phyloP scores from a whole-genome alignment of 2,888 invertebrate genomes.

The Temnothorax unifasciatus region DNA sequence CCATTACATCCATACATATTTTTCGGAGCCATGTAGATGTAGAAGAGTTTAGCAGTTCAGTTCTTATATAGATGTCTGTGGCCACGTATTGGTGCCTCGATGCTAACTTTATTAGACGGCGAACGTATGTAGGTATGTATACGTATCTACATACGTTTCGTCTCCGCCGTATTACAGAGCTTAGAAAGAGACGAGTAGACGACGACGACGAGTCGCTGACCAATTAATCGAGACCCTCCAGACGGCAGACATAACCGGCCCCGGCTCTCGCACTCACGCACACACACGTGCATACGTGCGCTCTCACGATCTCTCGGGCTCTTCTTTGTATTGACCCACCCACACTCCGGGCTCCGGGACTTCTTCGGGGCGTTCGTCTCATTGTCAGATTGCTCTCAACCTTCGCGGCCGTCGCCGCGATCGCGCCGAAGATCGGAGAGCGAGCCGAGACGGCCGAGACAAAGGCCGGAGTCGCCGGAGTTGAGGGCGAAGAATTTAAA shows the following conservation, averaged over 20 bases:
- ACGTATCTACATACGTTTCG: not conserved
- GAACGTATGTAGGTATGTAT: not conserved
- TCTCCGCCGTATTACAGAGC: no score
- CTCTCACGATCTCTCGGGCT: not conserved
- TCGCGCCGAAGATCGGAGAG: not conserved
- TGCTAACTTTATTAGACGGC: not conserved
- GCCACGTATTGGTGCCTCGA: not conserved
- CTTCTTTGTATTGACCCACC: constrained; percentile 70
- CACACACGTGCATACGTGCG: not conserved
- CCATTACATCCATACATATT: not conserved
- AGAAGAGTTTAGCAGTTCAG: not conserved
- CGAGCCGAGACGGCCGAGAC: constrained; percentile 76
- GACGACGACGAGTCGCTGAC: not conserved
- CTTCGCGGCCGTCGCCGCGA: constrained; percentile 64
- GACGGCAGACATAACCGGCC: constrained; percentile 8
- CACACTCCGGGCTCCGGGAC: constrained; percentile 31
- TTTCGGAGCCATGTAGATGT: not conserved
- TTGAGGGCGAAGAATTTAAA: not conserved
- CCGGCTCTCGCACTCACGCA: not conserved
- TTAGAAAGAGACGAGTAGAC: not conserved
- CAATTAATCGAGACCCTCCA: constrained; percentile 10
- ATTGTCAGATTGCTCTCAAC: constrained; percentile 79
- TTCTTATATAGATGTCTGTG: not conserved
- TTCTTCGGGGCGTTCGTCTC: constrained; percentile 33
- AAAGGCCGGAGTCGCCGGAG: constrained; percentile 68